Base-by-base conservation (phyloP, 2,797 vertebrate genomes). In the Sebastes trivittatus region DNA sequence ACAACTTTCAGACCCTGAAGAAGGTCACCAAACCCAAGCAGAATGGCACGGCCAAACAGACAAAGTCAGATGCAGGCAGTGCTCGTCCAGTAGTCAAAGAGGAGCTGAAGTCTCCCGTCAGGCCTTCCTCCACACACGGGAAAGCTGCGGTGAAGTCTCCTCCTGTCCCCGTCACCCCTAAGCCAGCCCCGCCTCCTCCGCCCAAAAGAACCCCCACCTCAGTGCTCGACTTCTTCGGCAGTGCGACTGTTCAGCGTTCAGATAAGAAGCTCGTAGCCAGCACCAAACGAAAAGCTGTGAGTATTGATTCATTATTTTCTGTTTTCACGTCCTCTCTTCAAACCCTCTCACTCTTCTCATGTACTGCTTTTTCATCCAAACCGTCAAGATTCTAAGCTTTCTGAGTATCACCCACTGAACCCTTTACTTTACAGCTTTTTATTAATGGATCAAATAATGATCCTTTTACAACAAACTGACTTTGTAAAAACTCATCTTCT, bases 241-340 rank as follows among this genome's bases (percentile, higher is more conserved):
- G 83, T 5, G 86, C 85, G 5, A 84, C 85, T 2, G 73, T 99
- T 66, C 97, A 97, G 25, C 96, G 98, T 58, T 99, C 98, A 0
- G 96, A 96, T 10, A 98, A 97, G 92, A 99, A 98, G 89, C 96
- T 99, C 82, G 98, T 99, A 25, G 95, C 97, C 72, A 98, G 96
- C 91, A 73, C 83, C 64, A 99, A 97, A 91, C 95, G 96, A 75
- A 98, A 97, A 92, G 95, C 97, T 61, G 98, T 99, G 86, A 97
- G 97, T 96, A 20, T 0, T 49, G 46, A 32, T 69, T 5, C 0
- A 36, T 61, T 36, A 14, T 30, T 16, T 62, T 2, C 10, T 27
- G 4, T 58, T 20, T 22, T 70, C 20, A 27, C 13, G 1, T 38
- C 36, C 11, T 38, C 11, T 38, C 36, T 38, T 38, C 36, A 14